Percentiles rank a stretch among this genome's conserved stretches.
phyloP scores from a whole-genome alignment of 2,888 invertebrate species.

The Embidobia sp. region DNA sequence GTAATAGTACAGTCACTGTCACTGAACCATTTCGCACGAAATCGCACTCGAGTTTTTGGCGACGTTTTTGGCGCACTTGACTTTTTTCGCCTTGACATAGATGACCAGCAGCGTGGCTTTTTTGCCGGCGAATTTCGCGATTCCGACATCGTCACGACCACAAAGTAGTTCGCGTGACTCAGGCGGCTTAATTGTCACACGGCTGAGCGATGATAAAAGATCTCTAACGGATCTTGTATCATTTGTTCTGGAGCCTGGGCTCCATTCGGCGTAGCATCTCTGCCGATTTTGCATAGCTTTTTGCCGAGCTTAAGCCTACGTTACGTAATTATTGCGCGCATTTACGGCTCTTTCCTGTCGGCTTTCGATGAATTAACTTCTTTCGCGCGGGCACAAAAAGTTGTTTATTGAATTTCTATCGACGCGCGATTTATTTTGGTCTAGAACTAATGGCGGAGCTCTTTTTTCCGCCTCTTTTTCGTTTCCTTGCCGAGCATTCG shows the following conservation, averaged over 20 bases:
- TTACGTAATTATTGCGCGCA: slow-evolving; percentile 35
- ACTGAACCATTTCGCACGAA: slow-evolving; percentile 37
- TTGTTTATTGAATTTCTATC: slow-evolving; percentile 51
- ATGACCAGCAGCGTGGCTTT: slow-evolving; percentile 27
- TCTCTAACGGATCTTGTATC: slow-evolving; percentile 60
- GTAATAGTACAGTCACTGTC: slow-evolving; percentile 45
- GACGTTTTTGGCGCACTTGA: slow-evolving; percentile 14
- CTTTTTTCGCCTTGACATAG: slow-evolving; percentile 37
- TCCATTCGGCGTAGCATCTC: slow-evolving; percentile 27
- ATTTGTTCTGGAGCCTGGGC: slow-evolving; percentile 59
- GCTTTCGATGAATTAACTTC: slow-evolving; percentile 20
- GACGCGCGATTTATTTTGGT: slow-evolving; percentile 39
- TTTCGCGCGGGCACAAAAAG: slow-evolving; percentile 22
- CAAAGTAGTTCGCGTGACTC: slow-evolving; percentile 44
- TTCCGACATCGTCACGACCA: too few relatives aligned
- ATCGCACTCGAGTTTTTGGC: slow-evolving; percentile 7
- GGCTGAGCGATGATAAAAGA: slow-evolving; percentile 61
- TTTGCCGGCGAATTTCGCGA: slow-evolving; percentile 46
- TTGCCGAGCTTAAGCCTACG: slow-evolving; percentile 41
- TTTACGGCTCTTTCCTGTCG: slow-evolving; percentile 22
- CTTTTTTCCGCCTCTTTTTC: slow-evolving; percentile 22
- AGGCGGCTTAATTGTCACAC: slow-evolving; percentile 62
- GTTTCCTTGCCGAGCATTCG: slow-evolving; percentile 30
- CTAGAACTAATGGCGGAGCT: slow-evolving; percentile 26
- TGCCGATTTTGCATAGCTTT: slow-evolving; percentile 51